Evolutionary conservation across 2,113 vertebrate species (phyloP).

Genomic region (Hystrix brachyura): DNA sequence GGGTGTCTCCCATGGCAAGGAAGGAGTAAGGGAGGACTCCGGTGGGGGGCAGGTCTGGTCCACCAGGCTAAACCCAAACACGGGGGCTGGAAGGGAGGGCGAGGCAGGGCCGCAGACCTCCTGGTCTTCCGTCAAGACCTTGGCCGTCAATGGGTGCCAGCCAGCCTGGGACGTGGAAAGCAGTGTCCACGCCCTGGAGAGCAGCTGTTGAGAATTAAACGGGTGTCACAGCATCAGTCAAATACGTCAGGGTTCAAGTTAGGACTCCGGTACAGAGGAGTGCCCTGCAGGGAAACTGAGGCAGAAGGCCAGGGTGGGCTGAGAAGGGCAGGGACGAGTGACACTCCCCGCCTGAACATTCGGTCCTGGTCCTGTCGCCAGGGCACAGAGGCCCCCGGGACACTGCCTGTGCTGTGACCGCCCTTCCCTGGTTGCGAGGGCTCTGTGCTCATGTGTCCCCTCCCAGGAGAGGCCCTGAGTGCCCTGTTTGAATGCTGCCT

Average conservation of each 20-base stretch:
- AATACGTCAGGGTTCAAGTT: not conserved
- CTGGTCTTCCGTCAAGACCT: not conserved
- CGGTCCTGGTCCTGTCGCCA: not conserved
- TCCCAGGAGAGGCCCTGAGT: not conserved
- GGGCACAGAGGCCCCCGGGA: no score
- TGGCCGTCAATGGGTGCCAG: not conserved
- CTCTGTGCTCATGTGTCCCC: fast-evolving
- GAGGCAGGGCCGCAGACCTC: not conserved
- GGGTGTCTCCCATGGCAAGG: not conserved
- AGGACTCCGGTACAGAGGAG: not conserved
- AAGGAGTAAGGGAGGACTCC: not conserved
- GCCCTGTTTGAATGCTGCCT: no score
- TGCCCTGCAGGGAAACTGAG: not conserved
- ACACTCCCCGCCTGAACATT: not conserved
- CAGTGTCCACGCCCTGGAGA: not conserved
- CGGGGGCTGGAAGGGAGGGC: not conserved
- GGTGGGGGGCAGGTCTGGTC: not conserved
- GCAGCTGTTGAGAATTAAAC: not conserved
- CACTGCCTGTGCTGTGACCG: not conserved
- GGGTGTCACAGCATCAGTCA: not conserved
- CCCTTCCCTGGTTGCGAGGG: not conserved
- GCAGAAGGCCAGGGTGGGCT: not conserved
- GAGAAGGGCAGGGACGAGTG: not conserved
- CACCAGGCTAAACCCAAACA: not conserved
- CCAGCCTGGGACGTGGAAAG: no score